Conservation (phyloP, 1,140 invertebrate species). For the Lysiphlebus fabarum region DNA sequence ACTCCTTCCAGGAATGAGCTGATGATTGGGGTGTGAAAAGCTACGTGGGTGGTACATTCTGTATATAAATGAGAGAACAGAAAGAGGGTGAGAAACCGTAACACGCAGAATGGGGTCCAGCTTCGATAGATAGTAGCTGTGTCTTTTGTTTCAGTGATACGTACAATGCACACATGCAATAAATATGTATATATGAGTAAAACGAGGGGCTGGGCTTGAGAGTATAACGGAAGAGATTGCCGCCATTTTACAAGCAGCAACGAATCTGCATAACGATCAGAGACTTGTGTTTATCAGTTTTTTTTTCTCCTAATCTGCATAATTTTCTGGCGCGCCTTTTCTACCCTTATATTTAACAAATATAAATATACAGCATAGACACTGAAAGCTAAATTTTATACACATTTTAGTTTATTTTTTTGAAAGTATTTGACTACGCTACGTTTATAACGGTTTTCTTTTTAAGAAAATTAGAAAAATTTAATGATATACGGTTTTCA, state of each 20-base stretch:
- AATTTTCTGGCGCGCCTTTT: constrained; percentile 48
- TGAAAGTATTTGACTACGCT: no score
- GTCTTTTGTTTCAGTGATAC: no score
- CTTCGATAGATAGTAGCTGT: neutral
- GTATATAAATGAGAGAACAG: constrained; percentile 22
- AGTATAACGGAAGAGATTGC: constrained; percentile 40
- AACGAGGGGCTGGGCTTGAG: neutral
- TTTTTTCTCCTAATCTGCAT: constrained; percentile 56
- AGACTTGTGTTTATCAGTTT: constrained; percentile 58
- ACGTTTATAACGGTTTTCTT: no score
- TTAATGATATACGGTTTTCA: no score
- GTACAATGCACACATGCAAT: neutral
- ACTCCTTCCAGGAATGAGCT: constrained; percentile 22
- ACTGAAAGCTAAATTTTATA: no score
- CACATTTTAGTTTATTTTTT: no score
- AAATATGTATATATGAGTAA: neutral
- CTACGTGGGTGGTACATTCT: constrained; percentile 31
- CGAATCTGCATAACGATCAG: constrained; percentile 57
- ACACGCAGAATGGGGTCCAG: constrained; percentile 27
- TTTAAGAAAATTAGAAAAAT: no score
- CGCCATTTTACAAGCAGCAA: constrained; percentile 53
- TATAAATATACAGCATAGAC: no score
- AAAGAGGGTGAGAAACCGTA: constrained; percentile 31
- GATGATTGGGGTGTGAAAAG: constrained; percentile 50
- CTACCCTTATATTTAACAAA: constrained; percentile 2